These are phyloP conservation scores for Heliconius melpomene DNA, from an alignment of 1,140 invertebrate genomes.

Conservation along the genomic window DNA sequence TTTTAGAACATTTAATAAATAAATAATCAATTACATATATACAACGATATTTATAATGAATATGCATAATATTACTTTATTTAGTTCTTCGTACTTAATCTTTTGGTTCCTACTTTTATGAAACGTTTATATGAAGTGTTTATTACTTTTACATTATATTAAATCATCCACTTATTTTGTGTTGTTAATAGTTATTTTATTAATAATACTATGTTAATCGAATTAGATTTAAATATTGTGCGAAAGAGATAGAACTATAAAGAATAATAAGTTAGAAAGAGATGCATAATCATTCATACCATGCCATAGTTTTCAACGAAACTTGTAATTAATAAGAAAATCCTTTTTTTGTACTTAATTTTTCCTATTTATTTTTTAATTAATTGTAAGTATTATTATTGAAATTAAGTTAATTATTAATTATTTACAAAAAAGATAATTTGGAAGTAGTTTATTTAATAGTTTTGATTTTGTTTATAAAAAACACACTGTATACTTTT, in stretches of 20 bases:
- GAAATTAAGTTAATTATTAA: constrained; percentile 11
- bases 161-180: background rate
- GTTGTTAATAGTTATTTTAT: no score
- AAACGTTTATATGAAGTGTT: no score
- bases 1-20: background rate
- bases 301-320: constrained; percentile 32
- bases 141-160: constrained; percentile 12
- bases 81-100: background rate
- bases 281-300: background rate
- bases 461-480: background rate
- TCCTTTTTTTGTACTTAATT: constrained; percentile 32
- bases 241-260: background rate
- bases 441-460: background rate
- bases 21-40: background rate
- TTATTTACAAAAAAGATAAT: background rate
- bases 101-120: background rate
- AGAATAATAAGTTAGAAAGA: constrained; percentile 2
- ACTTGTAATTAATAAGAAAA: constrained; percentile 8
- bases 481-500: background rate
- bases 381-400: constrained; percentile 15
- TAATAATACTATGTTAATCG: background rate
- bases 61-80: background rate
- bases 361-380: constrained; percentile 19
- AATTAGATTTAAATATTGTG: background rate
- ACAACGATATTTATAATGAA: background rate